A percentile compares a stretch with the other conserved stretches of the same genome.
These are phyloP conservation scores for Abrostola triplasia DNA, from an alignment of 2,888 invertebrate genomes.

Conservation along the genomic window DNA sequence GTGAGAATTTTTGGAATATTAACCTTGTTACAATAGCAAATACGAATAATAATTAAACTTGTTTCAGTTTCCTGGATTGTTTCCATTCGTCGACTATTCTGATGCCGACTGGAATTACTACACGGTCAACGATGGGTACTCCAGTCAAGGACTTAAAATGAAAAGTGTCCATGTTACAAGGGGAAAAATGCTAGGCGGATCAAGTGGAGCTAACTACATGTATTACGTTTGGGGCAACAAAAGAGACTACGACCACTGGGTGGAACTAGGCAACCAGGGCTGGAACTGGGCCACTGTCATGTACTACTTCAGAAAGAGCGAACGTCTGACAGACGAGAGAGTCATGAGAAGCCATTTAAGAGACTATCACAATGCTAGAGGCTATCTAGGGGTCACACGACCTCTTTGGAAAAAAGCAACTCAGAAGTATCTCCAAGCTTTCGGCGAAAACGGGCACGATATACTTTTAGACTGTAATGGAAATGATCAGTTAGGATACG, in stretches of 20 bases:
- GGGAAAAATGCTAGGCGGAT: slow-evolving; percentile 91
- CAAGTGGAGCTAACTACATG: slow-evolving; percentile 90
- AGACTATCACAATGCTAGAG: slow-evolving; percentile 62
- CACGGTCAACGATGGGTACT: slow-evolving; percentile 64
- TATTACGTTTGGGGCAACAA: slow-evolving; percentile 90
- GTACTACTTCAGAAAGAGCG: slow-evolving; percentile 71
- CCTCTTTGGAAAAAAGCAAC: slow-evolving; percentile 68
- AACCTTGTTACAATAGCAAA: too few relatives aligned
- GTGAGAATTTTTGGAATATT: too few relatives aligned
- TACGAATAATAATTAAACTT: neutral
- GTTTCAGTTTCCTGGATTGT: slow-evolving; percentile 70
- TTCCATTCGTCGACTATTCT: slow-evolving; percentile 56
- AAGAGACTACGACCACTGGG: slow-evolving; percentile 88
- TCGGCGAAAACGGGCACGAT: slow-evolving; percentile 60
- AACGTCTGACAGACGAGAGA: slow-evolving; percentile 54
- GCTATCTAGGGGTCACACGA: slow-evolving; percentile 66
- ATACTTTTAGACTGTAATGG: slow-evolving; percentile 63
- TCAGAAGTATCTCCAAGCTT: slow-evolving; percentile 70
- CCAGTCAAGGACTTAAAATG: slow-evolving; percentile 63
- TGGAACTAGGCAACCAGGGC: slow-evolving; percentile 86
- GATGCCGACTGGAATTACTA: slow-evolving; percentile 69
- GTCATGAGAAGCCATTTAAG: slow-evolving; percentile 67
- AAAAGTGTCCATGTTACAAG: slow-evolving; percentile 81
- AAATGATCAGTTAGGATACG: slow-evolving; percentile 62
- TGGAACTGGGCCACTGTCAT: slow-evolving; percentile 70